A percentile compares a stretch with the other conserved stretches of the same genome.
These are phyloP conservation scores for Disparrhopalites patrizii DNA, from an alignment of 2,888 invertebrate species.

Conservation along the genomic window DNA sequence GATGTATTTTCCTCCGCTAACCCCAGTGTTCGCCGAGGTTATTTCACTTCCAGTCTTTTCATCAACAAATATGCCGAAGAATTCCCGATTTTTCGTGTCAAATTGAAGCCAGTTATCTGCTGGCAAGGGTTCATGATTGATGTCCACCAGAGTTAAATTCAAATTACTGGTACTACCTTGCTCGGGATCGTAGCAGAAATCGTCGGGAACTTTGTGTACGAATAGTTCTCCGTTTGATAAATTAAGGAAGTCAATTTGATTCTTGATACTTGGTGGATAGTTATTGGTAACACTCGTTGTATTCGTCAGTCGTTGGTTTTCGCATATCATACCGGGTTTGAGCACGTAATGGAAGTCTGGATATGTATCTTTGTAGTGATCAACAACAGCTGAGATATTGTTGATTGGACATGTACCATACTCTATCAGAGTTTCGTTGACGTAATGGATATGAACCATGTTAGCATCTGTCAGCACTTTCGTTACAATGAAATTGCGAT, in stretches of 20 bases:
- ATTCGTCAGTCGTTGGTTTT: slow-evolving; percentile 48
- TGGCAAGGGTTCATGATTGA: slow-evolving; percentile 65
- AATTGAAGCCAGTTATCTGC: slow-evolving; percentile 80
- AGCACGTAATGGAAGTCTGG: slow-evolving; percentile 18
- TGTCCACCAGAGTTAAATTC: slow-evolving; percentile 67
- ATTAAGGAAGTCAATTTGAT: slow-evolving; percentile 78
- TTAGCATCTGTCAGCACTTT: slow-evolving; percentile 18
- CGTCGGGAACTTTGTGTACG: slow-evolving; percentile 63
- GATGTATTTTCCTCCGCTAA: slow-evolving; percentile 15
- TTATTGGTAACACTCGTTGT: slow-evolving; percentile 60
- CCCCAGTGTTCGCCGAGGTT: background rate
- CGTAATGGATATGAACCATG: slow-evolving; percentile 29
- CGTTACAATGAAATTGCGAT: slow-evolving; percentile 29
- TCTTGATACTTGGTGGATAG: slow-evolving; percentile 71
- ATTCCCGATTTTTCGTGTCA: slow-evolving; percentile 80
- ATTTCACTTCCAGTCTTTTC: slow-evolving; percentile 62
- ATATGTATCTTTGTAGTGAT: slow-evolving; percentile 13
- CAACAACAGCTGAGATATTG: background rate
- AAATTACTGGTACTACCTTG: slow-evolving; percentile 71
- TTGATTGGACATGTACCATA: slow-evolving; percentile 21
- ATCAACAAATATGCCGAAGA: slow-evolving; percentile 76
- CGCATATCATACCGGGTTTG: background rate
- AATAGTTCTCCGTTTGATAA: slow-evolving; percentile 78
- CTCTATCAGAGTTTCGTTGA: slow-evolving; percentile 35
- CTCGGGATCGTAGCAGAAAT: slow-evolving; percentile 86